Conservation (phyloP, 2,888 invertebrate species). For the Cephus nigrinus region DNA sequence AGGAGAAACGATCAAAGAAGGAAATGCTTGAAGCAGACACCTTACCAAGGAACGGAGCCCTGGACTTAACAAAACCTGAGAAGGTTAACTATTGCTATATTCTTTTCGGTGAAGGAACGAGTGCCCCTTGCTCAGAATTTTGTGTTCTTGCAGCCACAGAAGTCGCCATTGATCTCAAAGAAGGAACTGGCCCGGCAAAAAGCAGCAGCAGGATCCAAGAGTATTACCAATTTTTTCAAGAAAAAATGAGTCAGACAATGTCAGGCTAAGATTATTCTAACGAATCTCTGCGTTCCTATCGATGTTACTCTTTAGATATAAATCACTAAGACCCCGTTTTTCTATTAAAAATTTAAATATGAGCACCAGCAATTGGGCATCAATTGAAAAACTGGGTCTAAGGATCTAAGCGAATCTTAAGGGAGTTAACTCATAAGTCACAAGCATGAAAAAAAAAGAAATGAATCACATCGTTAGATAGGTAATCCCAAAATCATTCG, state of each 20-base stretch:
- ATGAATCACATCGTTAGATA: too few relatives aligned
- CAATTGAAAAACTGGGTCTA: background rate
- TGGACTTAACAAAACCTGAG: conserved; percentile 59
- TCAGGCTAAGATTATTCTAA: conserved; percentile 27
- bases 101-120: conserved; percentile 20
- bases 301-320: conserved; percentile 33
- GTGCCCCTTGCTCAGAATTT: background rate
- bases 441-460: background rate
- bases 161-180: conserved; percentile 71
- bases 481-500: too few relatives aligned
- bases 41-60: conserved; percentile 61
- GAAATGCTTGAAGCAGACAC: conserved; percentile 63
- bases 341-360: conserved; percentile 10
- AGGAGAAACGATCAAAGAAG: conserved; percentile 59
- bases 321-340: background rate
- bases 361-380: conserved; percentile 10
- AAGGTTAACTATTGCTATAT: conserved; percentile 41
- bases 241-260: conserved; percentile 68
- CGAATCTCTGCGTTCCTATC: conserved; percentile 43
- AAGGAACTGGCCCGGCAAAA: conserved; percentile 83
- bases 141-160: conserved; percentile 57
- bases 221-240: conserved; percentile 82
- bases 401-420: background rate
- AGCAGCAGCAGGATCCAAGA: conserved; percentile 83
- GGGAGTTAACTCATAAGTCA: background rate